phyloP scores from a whole-genome alignment of 2,888 invertebrate species.

The Caenorhabditis parvicauda region DNA sequence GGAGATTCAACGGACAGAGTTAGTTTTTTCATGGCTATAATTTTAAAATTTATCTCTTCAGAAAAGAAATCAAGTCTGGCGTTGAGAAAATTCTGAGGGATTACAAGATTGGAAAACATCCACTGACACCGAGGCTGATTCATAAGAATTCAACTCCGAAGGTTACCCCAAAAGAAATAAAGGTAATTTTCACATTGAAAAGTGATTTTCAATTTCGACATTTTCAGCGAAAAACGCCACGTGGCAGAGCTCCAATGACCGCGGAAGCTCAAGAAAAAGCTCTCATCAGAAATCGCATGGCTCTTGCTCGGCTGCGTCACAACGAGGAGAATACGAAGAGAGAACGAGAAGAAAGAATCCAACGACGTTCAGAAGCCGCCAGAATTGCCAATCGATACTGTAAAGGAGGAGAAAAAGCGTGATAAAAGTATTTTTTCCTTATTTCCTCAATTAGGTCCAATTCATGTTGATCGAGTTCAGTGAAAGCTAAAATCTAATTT shows the following conservation, averaged over 20 bases:
- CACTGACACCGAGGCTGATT: too few relatives aligned
- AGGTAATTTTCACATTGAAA: too few relatives aligned
- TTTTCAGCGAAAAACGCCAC: not conserved
- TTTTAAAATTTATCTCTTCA: not conserved
- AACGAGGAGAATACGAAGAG: not conserved
- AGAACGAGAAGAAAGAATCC: not conserved
- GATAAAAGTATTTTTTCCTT: too few relatives aligned
- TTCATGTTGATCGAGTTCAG: too few relatives aligned
- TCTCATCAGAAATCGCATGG: not conserved
- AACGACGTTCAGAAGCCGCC: not conserved
- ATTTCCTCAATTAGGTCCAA: too few relatives aligned
- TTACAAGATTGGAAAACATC: not conserved
- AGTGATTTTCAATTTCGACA: too few relatives aligned
- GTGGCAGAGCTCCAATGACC: not conserved
- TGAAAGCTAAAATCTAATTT: too few relatives aligned
- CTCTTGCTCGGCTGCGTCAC: not conserved
- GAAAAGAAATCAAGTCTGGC: too few relatives aligned
- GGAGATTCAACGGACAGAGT: slow-evolving; percentile 11
- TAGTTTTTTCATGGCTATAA: not conserved
- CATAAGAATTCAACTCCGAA: not conserved
- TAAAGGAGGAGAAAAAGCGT: too few relatives aligned
- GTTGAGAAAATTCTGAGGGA: not conserved
- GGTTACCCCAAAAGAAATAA: not conserved
- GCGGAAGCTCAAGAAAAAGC: not conserved
- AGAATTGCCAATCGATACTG: not conserved